Base-by-base conservation (phyloP, 2,113 vertebrate species). In the Chelonoidis abingdonii region DNA sequence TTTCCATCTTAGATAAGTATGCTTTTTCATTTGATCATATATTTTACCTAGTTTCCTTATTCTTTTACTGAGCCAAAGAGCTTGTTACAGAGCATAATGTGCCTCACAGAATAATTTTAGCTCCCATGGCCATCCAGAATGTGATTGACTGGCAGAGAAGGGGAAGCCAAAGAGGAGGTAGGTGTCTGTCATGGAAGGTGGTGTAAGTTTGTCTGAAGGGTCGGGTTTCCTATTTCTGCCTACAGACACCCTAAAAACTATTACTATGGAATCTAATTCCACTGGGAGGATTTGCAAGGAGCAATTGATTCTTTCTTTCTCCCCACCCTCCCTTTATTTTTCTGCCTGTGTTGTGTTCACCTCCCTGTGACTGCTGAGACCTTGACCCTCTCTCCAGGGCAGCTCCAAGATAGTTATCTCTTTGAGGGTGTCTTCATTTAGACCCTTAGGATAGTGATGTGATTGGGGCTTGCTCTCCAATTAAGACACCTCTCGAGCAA, bases 231-330 rank as follows among this genome's bases (percentile, higher is more conserved):
- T 75, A 27, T 88, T 96, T 91, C 49, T 93, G 57, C 25, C 57
- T 12, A 59, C 25, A 59, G 27, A 59, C 25, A 59, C 49, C 50
- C 78, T 89, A 57, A 92, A 96, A 95, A 89, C 91, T 87, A 83
- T 91, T 75, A 83, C 65, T 91, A 53, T 93, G 56, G 4, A 13
- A 13, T 89, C 91, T 90, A 93, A 83, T n/a, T 91, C 79, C 29
- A 29, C 10, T 59, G 27, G 57, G 4, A 2, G 57, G 11, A 27
- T 29, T 59, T 25, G 19, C 82, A 83, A 56, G 82, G 95, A 95
- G 85, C 89, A 89, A 84, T 95, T 96, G 89, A 84, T 94, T 95
- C 56, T 49, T 81, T 89, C 80, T 89, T 92, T 91, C 93, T 10
- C 89, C 17, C 53, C 56, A 4, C 89, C 84, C 88, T 89, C 95